Conservation (phyloP, 2,797 vertebrate genomes). For the Apodemus agrarius region DNA sequence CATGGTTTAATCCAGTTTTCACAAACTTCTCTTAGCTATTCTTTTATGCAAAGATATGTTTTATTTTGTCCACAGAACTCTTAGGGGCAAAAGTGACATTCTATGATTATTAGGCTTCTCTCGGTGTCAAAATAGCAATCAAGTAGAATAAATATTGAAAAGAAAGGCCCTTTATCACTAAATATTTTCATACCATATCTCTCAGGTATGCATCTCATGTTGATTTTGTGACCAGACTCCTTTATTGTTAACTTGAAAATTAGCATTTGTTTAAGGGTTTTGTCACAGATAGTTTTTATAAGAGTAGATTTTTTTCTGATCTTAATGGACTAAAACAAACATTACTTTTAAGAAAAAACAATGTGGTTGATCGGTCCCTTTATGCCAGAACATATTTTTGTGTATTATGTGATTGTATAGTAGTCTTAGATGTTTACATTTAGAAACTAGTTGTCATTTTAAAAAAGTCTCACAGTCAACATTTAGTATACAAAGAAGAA, state of each 20-base stretch:
- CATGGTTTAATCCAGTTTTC: not conserved
- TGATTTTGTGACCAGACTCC: not conserved
- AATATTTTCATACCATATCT: not conserved
- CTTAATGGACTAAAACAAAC: conserved; percentile 33
- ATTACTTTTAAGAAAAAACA: not conserved
- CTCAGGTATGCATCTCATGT: not conserved
- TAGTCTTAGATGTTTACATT: not conserved
- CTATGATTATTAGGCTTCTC: not conserved
- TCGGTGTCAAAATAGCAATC: not conserved
- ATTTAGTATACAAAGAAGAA: not conserved
- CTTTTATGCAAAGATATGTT: not conserved
- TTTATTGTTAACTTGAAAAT: conserved; percentile 41
- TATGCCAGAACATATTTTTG: not conserved
- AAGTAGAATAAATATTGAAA: not conserved
- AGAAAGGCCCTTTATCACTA: not conserved
- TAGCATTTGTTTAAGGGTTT: conserved; percentile 37
- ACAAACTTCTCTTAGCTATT: not conserved
- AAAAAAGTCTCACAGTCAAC: not conserved
- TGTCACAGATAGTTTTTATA: not conserved
- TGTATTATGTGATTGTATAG: not conserved
- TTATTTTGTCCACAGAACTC: not conserved
- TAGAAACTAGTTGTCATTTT: not conserved
- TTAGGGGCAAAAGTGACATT: not conserved
- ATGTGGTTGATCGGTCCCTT: conserved; percentile 28
- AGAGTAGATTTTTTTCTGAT: not conserved